Conservation (phyloP, 64 coral and sea anemone species). For the Porites australiensis region DNA sequence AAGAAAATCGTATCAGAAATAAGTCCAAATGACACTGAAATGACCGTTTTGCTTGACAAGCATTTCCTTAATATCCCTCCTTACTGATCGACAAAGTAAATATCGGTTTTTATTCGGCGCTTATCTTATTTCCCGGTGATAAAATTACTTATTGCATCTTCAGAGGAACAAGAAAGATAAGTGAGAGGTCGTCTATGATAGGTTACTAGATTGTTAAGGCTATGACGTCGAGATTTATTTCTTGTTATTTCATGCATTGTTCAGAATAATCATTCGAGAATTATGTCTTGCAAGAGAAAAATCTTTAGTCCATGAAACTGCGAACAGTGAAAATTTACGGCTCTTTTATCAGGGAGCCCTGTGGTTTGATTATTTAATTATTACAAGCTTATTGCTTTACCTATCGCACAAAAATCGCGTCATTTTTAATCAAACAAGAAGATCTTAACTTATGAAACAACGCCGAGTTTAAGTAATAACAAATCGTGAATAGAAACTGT, state of each 20-base stretch:
- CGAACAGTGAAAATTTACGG: background rate
- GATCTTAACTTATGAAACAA: slow-evolving; percentile 29
- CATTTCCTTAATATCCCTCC: slow-evolving; percentile 26
- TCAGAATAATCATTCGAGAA: no score
- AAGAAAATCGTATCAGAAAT: slow-evolving; percentile 13
- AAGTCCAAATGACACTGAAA: background rate
- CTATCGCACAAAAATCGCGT: background rate
- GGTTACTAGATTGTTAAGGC: no score
- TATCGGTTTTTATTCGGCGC: slow-evolving; percentile 35
- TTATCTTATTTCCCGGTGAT: slow-evolving; percentile 20
- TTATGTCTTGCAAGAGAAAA: no score
- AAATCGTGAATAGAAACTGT: background rate
- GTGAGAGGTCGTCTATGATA: no score
- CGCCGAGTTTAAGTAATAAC: slow-evolving; percentile 43
- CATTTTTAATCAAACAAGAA: slow-evolving; percentile 14
- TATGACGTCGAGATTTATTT: no score
- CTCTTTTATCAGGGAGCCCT: background rate
- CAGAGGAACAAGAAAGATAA: background rate
- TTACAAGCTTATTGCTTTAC: background rate
- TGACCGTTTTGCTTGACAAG: background rate
- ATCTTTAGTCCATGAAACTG: no score
- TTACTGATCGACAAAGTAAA: background rate
- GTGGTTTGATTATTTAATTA: background rate
- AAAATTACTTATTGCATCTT: background rate
- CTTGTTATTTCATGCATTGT: background rate